phyloP scores from a whole-genome alignment of 2,888 invertebrate species.

The Parnassius mnemosyne region DNA sequence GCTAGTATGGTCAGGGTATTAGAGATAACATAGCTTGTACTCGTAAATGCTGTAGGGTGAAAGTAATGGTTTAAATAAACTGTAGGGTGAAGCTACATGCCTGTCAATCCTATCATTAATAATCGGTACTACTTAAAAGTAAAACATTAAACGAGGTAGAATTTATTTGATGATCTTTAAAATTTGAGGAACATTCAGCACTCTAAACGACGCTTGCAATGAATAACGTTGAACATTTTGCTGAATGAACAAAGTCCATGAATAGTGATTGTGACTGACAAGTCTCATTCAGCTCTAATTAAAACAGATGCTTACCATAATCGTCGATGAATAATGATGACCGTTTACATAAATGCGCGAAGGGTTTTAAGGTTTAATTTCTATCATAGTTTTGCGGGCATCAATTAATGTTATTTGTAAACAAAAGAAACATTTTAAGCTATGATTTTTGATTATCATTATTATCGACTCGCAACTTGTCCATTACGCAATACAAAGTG shows the following conservation, averaged over 20 bases:
- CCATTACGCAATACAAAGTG: no score
- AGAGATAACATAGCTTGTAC: no score
- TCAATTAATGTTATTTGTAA: neutral
- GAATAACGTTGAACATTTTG: conserved; percentile 15
- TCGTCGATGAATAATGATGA: conserved; percentile 15
- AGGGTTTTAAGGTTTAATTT: neutral
- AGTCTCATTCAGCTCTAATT: conserved; percentile 22
- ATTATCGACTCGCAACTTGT: no score
- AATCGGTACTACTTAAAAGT: no score
- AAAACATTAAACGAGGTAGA: no score
- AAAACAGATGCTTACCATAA: conserved; percentile 21
- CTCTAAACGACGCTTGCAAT: conserved; percentile 7
- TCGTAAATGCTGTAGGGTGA: no score
- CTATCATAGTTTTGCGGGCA: neutral
- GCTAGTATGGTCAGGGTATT: no score
- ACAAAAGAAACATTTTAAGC: no score
- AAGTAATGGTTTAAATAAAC: no score
- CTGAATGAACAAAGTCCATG: conserved; percentile 11
- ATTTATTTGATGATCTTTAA: conserved; percentile 3
- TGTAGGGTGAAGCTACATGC: no score
- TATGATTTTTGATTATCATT: no score
- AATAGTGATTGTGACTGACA: conserved; percentile 22
- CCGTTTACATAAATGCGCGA: neutral
- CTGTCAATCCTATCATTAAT: no score
- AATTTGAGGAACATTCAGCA: conserved; percentile 7